Conservation (phyloP, 2,113 vertebrate genomes). For the Syngnathus typhle region DNA sequence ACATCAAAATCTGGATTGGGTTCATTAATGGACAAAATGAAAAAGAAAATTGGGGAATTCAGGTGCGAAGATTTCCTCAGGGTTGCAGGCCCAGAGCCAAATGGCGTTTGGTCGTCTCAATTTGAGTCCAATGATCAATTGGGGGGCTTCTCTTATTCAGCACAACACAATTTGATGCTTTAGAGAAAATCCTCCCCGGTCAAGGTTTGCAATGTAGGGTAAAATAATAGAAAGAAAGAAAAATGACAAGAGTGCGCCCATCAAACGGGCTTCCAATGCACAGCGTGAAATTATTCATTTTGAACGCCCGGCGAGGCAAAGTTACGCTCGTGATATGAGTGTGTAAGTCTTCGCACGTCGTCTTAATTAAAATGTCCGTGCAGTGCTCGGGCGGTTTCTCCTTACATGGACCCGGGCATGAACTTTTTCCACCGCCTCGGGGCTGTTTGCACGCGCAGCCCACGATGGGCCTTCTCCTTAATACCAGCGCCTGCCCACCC, state of each 20-base stretch:
- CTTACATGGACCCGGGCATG: slow-evolving; percentile 78
- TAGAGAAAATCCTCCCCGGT: not conserved
- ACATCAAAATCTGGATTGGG: slow-evolving; percentile 57
- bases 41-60: slow-evolving; percentile 26
- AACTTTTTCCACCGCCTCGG: slow-evolving; percentile 75
- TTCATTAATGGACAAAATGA: slow-evolving; percentile 58
- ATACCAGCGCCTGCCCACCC: slow-evolving; percentile 62
- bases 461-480: slow-evolving; percentile 65
- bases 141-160: not conserved
- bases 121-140: not conserved
- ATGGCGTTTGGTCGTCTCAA: slow-evolving; percentile 23
- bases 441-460: slow-evolving; percentile 72
- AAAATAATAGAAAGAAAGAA: not conserved
- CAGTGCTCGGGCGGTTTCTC: slow-evolving; percentile 64
- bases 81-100: slow-evolving; percentile 40
- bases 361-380: slow-evolving; percentile 71
- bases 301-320: slow-evolving; percentile 57
- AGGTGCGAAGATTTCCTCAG: slow-evolving; percentile 53
- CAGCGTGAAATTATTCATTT: slow-evolving; percentile 54
- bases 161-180: not conserved
- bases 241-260: not conserved
- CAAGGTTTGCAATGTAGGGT: not conserved
- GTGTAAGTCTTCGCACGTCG: slow-evolving; percentile 64
- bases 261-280: slow-evolving; percentile 22
- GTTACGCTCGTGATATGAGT: slow-evolving; percentile 58